Base-by-base conservation (phyloP, 2,113 vertebrate genomes). In the Elanoides forficatus region DNA sequence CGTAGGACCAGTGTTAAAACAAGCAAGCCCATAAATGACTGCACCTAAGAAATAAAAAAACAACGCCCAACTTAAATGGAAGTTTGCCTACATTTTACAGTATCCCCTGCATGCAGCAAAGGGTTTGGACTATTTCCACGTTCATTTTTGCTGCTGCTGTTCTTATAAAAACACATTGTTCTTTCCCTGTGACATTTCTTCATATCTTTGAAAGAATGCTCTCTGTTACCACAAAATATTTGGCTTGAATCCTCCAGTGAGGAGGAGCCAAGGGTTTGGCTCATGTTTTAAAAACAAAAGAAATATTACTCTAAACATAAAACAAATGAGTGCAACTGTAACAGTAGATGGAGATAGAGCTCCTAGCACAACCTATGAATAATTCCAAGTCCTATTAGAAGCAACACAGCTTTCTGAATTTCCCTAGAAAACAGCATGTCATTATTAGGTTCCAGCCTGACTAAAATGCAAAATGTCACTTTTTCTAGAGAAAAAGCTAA, bases 311-410 rank as follows among this genome's bases (percentile, higher is more conserved):
- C 72, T 74, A 82, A 92, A 92, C 55, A 74, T 76, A 66, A 93
- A 95, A 76, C 62, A 93, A 94, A 93, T n/a, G 47, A 85, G 58
- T 68, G 59, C 80, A 91, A 50, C 94, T 94, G 78, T 20, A 97
- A 96, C 83, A 96, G 94, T 89, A 96, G 93, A 91, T 95, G 80
- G 95, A 97, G 93, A 95, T 66, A 97, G 93, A 93, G 81, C 90
- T 97, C 95, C 91, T 96, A 92, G 53, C 88, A 96, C 79, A 93
- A 87, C 42, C 90, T 45, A 90, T 59, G 94, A 97, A 93, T 83
- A 95, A 97, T 87, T 89, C 40, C 43, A 83, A 94, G 81, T 63
- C 42, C 45, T 81, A 65, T 66, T 70, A 93, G 86, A 79, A 94
- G 68, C 71, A 94, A 87, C 82, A 86, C 12, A 81, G 86, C 75